Percentiles rank a stretch among this genome's conserved stretches.
Evolutionary conservation across 2,113 vertebrate genomes (phyloP).

Genomic region (Motacilla alba): DNA sequence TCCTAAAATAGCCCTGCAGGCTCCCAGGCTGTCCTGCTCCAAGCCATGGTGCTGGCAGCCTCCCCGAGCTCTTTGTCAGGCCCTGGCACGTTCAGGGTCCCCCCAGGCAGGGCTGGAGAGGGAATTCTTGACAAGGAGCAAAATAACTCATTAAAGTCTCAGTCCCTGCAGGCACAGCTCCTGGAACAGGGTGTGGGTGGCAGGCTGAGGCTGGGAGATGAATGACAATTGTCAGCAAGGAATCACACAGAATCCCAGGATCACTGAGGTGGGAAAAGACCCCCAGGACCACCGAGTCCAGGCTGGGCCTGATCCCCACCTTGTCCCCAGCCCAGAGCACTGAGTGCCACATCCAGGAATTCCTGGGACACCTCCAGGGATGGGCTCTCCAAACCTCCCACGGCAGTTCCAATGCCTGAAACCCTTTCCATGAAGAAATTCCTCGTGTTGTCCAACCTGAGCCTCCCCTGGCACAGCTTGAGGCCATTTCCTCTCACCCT

Average conservation of each 20-base stretch:
- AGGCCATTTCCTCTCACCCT: neutral
- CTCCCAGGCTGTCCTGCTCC: neutral
- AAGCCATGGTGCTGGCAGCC: fast-evolving
- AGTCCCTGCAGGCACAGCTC: neutral
- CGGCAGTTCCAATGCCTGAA: neutral
- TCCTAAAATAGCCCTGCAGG: neutral
- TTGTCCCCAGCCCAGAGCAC: neutral
- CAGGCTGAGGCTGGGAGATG: neutral
- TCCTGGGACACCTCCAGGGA: neutral
- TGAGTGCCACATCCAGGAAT: neutral
- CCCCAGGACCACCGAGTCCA: neutral
- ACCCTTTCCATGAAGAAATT: neutral
- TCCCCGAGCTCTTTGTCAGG: neutral
- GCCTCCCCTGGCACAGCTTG: neutral
- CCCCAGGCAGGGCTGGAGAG: neutral
- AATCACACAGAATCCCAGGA: neutral
- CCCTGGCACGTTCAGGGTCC: neutral
- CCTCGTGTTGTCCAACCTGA: neutral
- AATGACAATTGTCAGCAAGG: neutral
- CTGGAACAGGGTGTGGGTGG: neutral
- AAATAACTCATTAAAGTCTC: neutral
- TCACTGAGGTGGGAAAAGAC: neutral
- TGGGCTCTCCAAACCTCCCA: neutral
- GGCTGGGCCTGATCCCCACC: neutral
- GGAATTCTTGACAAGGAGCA: neutral